Evolutionary conservation across 2,113 vertebrate genomes (phyloP), one percentile per base, ranked within the genome.

Genomic region (Hyla sarda): DNA sequence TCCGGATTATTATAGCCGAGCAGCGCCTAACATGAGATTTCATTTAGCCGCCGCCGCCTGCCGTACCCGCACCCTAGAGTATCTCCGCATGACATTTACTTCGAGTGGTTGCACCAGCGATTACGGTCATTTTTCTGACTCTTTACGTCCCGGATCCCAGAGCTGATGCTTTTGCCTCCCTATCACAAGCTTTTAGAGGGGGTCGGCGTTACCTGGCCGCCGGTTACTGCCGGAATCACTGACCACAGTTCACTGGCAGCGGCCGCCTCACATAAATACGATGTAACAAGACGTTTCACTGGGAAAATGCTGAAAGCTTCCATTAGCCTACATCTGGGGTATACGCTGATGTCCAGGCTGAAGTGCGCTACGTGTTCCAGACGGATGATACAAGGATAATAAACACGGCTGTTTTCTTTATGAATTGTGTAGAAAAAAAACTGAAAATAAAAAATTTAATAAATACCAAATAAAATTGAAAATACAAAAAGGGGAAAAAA

Each of bases 271-370:
- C 89, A 92, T 94, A 94, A 95, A 92, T 91, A 93, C 96, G 95
- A 97, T 95, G 92, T 94, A 92, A 96, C 91, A 90, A 88, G 95
- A 96, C 95, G 87, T 90, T 96, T 92, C 93, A 91, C 92, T 87
- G 89, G 90, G 91, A 93, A 89, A 90, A 91, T 90, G 92, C 92
- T 98, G 96, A 98, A 99, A 99, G 97, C 97, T 96, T 99, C 97
- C 97, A 98, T 97, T 98, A 98, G 96, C 92, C 88, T 90, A 89
- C 90, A 91, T 89, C 93, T 93, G 92, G 94, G 94, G 95, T 93
- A 93, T 90, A 94, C 81, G 91, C 91, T 93, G 93, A 93, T 93
- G 94, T 89, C 90, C 89, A 32, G 54, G 85, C 84, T 84, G 72
- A 83, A 89, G 65, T 12, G 87, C 83, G 14, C 82, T 83, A 11